A percentile compares a stretch with the other conserved stretches of the same genome.
These are phyloP conservation scores for Thaumatotibia leucotreta DNA, from an alignment of 1,140 invertebrate species.

Conservation along the genomic window DNA sequence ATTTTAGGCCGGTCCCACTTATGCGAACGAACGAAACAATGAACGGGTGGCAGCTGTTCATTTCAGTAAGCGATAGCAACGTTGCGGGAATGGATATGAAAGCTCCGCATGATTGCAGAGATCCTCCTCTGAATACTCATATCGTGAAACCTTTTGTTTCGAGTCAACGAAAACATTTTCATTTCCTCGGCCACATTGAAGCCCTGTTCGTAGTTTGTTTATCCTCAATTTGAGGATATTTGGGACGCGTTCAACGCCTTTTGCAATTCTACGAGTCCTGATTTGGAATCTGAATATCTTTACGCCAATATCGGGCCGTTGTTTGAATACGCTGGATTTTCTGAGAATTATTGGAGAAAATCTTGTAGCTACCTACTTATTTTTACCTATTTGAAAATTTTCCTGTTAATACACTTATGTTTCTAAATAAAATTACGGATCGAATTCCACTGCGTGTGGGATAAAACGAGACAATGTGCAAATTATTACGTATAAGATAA, in stretches of 20 bases:
- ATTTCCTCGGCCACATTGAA: constrained; percentile 39
- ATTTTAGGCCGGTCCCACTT: constrained; percentile 24
- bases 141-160: constrained; percentile 42
- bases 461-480: too few relatives aligned
- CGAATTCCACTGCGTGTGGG: too few relatives aligned
- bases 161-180: constrained; percentile 52
- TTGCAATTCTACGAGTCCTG: constrained; percentile 32
- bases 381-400: neutral
- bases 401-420: too few relatives aligned
- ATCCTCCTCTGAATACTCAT: constrained; percentile 29
- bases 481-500: too few relatives aligned
- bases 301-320: constrained; percentile 20
- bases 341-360: neutral
- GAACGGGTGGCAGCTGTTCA: constrained; percentile 40
- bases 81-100: constrained; percentile 35
- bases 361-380: neutral
- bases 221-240: constrained; percentile 49
- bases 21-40: constrained; percentile 32
- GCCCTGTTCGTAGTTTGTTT: constrained; percentile 41
- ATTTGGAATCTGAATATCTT: constrained; percentile 44
- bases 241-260: constrained; percentile 25
- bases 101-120: constrained; percentile 19
- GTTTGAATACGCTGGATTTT: neutral
- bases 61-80: constrained; percentile 42
- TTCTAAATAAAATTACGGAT: too few relatives aligned